Evolutionary conservation across 2,888 invertebrate species (phyloP), one percentile per base, ranked within the genome.

Genomic region (Polymixis lichenea): DNA sequence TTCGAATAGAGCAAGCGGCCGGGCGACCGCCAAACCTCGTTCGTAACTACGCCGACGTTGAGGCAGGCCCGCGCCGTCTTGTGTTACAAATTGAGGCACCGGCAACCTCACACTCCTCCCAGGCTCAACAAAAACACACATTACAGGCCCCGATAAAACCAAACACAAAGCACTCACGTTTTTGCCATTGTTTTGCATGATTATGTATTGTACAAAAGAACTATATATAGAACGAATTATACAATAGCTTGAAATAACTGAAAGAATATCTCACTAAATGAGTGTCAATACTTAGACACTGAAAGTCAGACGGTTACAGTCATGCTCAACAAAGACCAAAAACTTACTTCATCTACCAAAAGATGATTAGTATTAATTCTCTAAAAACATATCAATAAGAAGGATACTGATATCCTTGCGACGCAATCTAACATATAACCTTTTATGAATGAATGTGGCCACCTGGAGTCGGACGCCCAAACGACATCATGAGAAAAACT

Each of bases 1-100:
- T 93, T 91, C 90, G 94, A 89, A 90, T 93, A 93, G 92, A 86
- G 88, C 72, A 85, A 85, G 83, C 72, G 84, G 82, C 83, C 89
- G 80, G 80, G 86, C 87, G 87, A 87, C 87, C 88, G 88, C 86
- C 89, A 87, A 89, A 84, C 78, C 78, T 85, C 84, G 83, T 82
- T 85, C 88, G 86, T 90, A 94, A 93, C 92, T 86, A 83, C 86
- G 81, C 85, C 85, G 79, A 28, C 77, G 90, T 94, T 94, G 92
- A 85, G 94, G 92, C 91, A 95, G 94, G 94, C 92, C 88, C 82
- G 51, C 4, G 46, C 64, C 72, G 70, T 66, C 83, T 83, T 80
- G 72, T 82, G 25, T 73, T 78, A 81, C 77, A 81, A 84, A 83
- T 86, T 86, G 81, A 85, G 83, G 66, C 78, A 86, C 70, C 62